These are phyloP conservation scores for Haplotaxodon microlepis DNA, from an alignment of 2,113 vertebrate genomes.

Conservation along the genomic window DNA sequence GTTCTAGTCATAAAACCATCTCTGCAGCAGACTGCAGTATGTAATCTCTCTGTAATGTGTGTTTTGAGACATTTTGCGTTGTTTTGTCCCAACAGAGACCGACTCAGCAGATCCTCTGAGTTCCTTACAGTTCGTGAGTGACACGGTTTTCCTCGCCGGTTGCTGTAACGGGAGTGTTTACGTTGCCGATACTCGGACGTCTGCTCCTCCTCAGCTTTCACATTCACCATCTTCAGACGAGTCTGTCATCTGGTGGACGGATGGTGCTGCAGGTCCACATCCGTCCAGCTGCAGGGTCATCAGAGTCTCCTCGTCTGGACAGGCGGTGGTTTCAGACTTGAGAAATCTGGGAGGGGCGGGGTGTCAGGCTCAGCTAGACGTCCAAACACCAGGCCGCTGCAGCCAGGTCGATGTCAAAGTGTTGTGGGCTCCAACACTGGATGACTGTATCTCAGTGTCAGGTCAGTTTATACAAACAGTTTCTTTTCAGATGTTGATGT, in stretches of 20 bases:
- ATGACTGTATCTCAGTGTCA: constrained; percentile 74
- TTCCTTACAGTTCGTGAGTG: constrained; percentile 67
- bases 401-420: constrained; percentile 56
- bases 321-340: constrained; percentile 67
- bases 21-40: background rate
- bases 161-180: constrained; percentile 67
- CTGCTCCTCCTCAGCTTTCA: background rate
- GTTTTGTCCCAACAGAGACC: constrained; percentile 21
- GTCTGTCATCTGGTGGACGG: constrained; percentile 64
- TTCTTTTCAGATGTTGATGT: background rate
- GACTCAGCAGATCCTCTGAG: constrained; percentile 63
- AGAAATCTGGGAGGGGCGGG: constrained; percentile 49
- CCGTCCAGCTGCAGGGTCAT: constrained; percentile 30
- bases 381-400: background rate
- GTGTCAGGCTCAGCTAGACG: constrained; percentile 57
- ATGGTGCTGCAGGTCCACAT: background rate
- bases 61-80: background rate
- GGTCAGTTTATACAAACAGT: constrained; percentile 57
- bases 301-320: constrained; percentile 69
- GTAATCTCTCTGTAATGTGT: fast-evolving
- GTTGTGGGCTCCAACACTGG: constrained; percentile 79
- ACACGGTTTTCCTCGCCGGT: constrained; percentile 66
- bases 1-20: background rate
- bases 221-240: background rate
- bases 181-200: constrained; percentile 71